These are phyloP conservation scores for Cacoxenus indagator DNA, from an alignment of 2,888 invertebrate genomes.

Conservation along the genomic window DNA sequence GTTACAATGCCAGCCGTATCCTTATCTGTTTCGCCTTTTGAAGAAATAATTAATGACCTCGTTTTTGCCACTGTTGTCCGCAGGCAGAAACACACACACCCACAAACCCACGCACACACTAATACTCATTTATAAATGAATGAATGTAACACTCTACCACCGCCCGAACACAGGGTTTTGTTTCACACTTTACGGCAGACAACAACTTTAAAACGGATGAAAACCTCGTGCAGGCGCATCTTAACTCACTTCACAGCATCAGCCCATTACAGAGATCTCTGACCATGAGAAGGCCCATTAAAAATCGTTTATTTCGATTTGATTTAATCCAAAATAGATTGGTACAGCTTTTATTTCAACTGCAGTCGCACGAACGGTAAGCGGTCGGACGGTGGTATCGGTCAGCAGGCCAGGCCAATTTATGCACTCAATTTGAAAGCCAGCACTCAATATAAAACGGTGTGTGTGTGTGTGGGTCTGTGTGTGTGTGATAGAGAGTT, in stretches of 20 bases:
- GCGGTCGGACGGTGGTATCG: neutral
- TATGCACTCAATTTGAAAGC: slow-evolving; percentile 62
- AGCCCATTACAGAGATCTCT: neutral
- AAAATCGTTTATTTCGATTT: slow-evolving; percentile 72
- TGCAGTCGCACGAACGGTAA: neutral
- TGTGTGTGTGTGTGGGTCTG: neutral
- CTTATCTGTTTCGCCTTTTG: slow-evolving; percentile 66
- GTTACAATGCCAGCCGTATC: slow-evolving; percentile 23
- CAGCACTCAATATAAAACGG: neutral
- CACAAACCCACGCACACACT: slow-evolving; percentile 24
- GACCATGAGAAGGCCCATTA: slow-evolving; percentile 59
- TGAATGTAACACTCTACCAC: too few relatives aligned
- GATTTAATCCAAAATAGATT: slow-evolving; percentile 71
- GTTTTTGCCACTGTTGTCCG: slow-evolving; percentile 63
- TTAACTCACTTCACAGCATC: neutral
- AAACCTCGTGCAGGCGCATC: slow-evolving; percentile 3
- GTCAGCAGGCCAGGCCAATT: slow-evolving; percentile 47
- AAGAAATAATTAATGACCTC: slow-evolving; percentile 71
- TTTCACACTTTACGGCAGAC: neutral
- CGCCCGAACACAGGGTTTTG: neutral
- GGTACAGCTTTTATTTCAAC: slow-evolving; percentile 32
- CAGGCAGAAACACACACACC: slow-evolving; percentile 14
- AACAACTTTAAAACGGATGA: neutral
- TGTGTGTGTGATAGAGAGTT: slow-evolving; percentile 25
- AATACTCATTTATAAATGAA: too few relatives aligned